Evolutionary conservation across 1,140 invertebrate genomes (phyloP), one percentile per base, ranked within the genome.

Genomic region (Diorhabda carinulata): DNA sequence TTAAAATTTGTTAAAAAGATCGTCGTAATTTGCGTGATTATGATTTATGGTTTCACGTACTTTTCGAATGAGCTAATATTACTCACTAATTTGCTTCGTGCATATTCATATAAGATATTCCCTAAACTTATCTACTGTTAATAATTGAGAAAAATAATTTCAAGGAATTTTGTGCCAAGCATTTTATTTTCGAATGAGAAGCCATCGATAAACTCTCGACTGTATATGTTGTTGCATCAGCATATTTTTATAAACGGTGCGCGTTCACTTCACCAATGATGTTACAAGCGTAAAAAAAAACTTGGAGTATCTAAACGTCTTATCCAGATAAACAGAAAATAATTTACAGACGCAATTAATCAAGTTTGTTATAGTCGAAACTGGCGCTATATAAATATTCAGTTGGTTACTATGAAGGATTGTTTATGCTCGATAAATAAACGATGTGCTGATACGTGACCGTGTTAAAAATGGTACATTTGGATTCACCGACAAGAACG

Each of bases 351-450:
- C n/a, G 2, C 47, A 52, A 52, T 52, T 52, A 52, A 52, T 52
- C 47, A 52, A 52, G 47, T 52, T 52, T 52, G 47, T 52, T 52
- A 8, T 52, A 52, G 47, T n/a, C 47, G 47, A 52, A n/a, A 52
- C 3, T n/a, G 47, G 47, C 47, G 47, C 47, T 52, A 52, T 52
- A 4, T 52, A 62, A 62, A 62, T 43, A 47, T 43, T 62, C 6
- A 43, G n/a, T 10, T 62, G 61, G 5, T 62, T 62, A 62, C 61
- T 62, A n/a, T 62, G 61, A 62, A 62, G 43, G 61, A 62, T 43
- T 62, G 61, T 62, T 62, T 62, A 62, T 62, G n/a, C 43, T 41
- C 44, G 43, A 62, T 62, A 62, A 62, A 62, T 43, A 10, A 52
- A 62, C 47, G 47, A 52, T 8, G 41, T 62, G 61, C 43, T 43